Base-by-base conservation (phyloP, 2,888 invertebrate genomes). In the Empis stercorea region DNA sequence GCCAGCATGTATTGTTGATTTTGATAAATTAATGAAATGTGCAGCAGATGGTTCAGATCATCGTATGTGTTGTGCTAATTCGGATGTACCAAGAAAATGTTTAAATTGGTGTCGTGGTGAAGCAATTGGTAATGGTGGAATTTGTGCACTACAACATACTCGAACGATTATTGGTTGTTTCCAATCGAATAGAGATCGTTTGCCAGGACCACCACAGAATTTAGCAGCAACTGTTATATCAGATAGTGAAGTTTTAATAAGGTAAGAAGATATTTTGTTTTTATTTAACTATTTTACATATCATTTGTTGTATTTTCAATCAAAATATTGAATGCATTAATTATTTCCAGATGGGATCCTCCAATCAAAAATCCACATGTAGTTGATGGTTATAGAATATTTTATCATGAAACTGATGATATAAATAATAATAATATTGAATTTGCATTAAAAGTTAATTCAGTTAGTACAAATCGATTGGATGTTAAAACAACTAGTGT, bases 71-170 rank as follows among this genome's bases (percentile, higher is more conserved):
- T 91, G 91, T 64, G 81, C 83, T 0, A 80, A 81, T 16, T 79
- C 79, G 69, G 81, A 84, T 41, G 87, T 91, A 1, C 87, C 88
- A 1, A 74, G 85, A 32, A 76, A 80, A 55, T 91, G 89, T 63
- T 70, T 89, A 54, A 86, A 88, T 61, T 84, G 88, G 76, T 91
- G 91, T 61, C 77, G 87, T 32, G 88, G 88, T 0, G 84, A 85
- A 48, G 72, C 81, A 0, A 77, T 85, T 30, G 70, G 76, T 3
- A 65, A 73, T 6, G 77, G 78, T 55, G 74, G 79, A 45, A 64
- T 76, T 13, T 89, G 88, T 59, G 79, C 84, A 0, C 64, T 87
- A 11, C 78, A 79, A 47, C 80, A 86, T 60, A 82, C 87, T 6
- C 76, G 81, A 34, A 76, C 78, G 30, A 88, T 89, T 37, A 77